Conservation (phyloP, 2,888 invertebrate genomes). For the Hymenopus coronatus region DNA sequence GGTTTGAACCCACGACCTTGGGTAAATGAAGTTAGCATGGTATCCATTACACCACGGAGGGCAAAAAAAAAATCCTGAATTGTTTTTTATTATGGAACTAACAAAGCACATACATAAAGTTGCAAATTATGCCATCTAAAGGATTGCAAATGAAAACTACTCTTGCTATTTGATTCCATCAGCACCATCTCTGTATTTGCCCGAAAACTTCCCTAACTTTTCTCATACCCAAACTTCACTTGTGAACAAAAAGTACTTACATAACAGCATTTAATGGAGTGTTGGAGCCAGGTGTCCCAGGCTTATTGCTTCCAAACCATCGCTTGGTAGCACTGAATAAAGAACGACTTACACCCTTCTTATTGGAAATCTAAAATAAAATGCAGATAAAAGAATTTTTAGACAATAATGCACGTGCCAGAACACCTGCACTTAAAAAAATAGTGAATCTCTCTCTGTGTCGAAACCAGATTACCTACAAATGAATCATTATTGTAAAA, state of each 20-base stretch:
- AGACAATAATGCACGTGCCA: no score
- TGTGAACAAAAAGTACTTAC: slow-evolving; percentile 54
- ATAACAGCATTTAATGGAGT: slow-evolving; percentile 76
- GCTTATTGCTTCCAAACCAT: slow-evolving; percentile 91
- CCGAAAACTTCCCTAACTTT: neutral
- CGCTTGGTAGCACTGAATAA: slow-evolving; percentile 91
- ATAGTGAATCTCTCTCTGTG: no score
- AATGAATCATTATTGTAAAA: no score
- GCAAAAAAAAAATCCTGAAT: no score
- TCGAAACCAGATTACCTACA: no score
- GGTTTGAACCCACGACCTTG: no score
- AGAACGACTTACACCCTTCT: slow-evolving; percentile 90
- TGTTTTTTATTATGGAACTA: neutral
- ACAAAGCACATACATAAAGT: neutral
- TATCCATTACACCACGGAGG: no score
- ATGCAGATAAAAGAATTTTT: no score
- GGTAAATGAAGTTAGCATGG: no score
- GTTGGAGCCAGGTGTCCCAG: slow-evolving; percentile 62
- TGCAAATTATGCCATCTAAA: neutral
- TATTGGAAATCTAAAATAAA: slow-evolving; percentile 64
- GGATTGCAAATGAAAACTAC: neutral
- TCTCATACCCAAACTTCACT: neutral
- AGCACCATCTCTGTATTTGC: neutral
- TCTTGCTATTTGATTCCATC: neutral
- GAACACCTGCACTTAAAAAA: no score